phyloP scores from a whole-genome alignment of 2,797 vertebrate genomes.

The Cuniculus paca region DNA sequence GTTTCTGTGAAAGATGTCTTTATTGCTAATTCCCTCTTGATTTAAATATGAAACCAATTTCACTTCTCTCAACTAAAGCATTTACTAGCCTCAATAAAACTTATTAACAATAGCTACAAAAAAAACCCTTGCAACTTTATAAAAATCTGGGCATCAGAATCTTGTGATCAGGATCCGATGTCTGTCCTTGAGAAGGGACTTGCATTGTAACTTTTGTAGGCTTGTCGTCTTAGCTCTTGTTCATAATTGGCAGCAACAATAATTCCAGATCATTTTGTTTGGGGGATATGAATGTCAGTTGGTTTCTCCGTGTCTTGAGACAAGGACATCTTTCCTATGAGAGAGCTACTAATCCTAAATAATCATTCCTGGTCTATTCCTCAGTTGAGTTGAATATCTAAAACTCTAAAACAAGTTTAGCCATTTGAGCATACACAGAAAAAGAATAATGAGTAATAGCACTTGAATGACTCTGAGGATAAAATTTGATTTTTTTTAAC shows the following conservation, averaged over 20 bases:
- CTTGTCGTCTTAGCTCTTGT: background rate
- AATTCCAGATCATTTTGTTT: conserved; percentile 28
- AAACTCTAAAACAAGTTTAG: background rate
- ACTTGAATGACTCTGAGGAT: conserved; percentile 24
- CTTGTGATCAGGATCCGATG: background rate
- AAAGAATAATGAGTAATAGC: conserved; percentile 31
- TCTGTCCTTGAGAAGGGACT: conserved; percentile 42
- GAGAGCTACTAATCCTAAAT: conserved; percentile 25
- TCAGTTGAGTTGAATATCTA: background rate
- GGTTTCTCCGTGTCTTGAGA: conserved; percentile 33
- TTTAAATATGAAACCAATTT: conserved; percentile 64
- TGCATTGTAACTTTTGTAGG: background rate
- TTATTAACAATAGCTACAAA: conserved; percentile 54
- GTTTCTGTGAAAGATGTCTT: conserved; percentile 53
- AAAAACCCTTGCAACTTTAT: conserved; percentile 26
- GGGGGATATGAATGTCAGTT: conserved; percentile 31
- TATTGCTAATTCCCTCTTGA: conserved; percentile 41
- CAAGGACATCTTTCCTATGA: background rate
- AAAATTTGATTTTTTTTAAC: conserved; percentile 59
- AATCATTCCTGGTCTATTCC: background rate
- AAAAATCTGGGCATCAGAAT: conserved; percentile 28
- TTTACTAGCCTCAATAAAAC: conserved; percentile 21
- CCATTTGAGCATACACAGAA: background rate
- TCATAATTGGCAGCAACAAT: background rate
- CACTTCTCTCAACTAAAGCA: conserved; percentile 10